Percentiles rank a stretch among this genome's conserved stretches.
These are phyloP conservation scores for Anoplius nigerrimus DNA, from an alignment of 2,888 invertebrate species.

Conservation along the genomic window DNA sequence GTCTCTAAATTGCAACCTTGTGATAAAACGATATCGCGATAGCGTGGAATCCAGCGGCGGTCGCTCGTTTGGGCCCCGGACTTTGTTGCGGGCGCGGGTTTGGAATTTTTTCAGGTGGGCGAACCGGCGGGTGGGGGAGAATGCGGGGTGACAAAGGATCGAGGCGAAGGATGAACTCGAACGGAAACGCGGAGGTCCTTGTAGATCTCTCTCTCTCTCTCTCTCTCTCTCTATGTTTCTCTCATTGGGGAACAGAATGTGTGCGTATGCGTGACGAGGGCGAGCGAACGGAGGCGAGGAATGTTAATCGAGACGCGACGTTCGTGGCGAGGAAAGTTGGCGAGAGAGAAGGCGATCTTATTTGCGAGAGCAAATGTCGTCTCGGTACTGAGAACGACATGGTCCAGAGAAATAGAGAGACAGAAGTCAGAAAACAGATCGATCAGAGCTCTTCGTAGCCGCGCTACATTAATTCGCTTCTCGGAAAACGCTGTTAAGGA, in stretches of 20 bases:
- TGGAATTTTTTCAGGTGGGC: not conserved
- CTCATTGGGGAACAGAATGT: no score
- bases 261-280: no score
- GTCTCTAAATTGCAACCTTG: conserved; percentile 29
- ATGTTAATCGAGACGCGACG: no score
- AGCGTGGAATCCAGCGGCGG: conserved; percentile 17
- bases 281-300: no score
- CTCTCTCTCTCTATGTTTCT: no score
- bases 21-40: conserved; percentile 23
- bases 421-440: conserved; percentile 29
- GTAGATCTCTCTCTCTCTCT: no score
- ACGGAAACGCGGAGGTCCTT: no score
- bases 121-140: not conserved
- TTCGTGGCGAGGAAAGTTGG: not conserved
- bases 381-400: conserved; percentile 31
- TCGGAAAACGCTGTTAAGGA: conserved; percentile 41
- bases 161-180: no score
- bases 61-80: not conserved
- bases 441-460: conserved; percentile 38
- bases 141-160: no score
- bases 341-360: conserved; percentile 10
- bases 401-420: conserved; percentile 30
- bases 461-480: conserved; percentile 55
- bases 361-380: conserved; percentile 5
- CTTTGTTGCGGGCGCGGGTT: not conserved